Conservation (phyloP, 2,113 vertebrate genomes). For the Ariopsis seemanni region DNA sequence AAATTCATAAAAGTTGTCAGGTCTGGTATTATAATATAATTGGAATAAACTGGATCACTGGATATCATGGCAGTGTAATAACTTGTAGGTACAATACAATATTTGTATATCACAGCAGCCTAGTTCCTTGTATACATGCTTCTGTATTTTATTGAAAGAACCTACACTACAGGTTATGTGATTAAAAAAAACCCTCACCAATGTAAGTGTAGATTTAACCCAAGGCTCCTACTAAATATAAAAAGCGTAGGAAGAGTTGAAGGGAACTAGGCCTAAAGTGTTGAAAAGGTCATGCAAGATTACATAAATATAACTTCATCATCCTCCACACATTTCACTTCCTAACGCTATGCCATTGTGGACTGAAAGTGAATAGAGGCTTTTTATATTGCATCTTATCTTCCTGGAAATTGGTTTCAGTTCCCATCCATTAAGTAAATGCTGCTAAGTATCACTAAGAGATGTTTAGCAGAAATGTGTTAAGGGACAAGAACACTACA, state of each 20-base stretch:
- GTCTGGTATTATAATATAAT: background rate
- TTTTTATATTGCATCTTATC: background rate
- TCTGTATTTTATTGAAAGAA: background rate
- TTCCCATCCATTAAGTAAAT: background rate
- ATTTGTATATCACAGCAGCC: background rate
- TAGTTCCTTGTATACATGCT: background rate
- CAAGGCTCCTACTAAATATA: background rate
- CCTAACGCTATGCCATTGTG: background rate
- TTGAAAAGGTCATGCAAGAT: background rate
- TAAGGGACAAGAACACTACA: background rate
- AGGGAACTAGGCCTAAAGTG: background rate
- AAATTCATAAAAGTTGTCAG: background rate
- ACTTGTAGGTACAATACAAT: background rate
- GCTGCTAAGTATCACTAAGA: background rate
- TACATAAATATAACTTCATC: background rate
- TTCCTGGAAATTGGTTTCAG: background rate
- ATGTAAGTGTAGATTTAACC: conserved; percentile 1
- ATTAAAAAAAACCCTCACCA: background rate
- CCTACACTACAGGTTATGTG: background rate
- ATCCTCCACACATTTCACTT: background rate
- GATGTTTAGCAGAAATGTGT: background rate
- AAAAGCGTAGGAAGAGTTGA: background rate
- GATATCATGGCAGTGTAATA: background rate
- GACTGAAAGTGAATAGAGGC: background rate
- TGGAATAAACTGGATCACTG: background rate